These are phyloP conservation scores for Heterotis niloticus DNA, from an alignment of 2,113 vertebrate species.

Conservation along the genomic window DNA sequence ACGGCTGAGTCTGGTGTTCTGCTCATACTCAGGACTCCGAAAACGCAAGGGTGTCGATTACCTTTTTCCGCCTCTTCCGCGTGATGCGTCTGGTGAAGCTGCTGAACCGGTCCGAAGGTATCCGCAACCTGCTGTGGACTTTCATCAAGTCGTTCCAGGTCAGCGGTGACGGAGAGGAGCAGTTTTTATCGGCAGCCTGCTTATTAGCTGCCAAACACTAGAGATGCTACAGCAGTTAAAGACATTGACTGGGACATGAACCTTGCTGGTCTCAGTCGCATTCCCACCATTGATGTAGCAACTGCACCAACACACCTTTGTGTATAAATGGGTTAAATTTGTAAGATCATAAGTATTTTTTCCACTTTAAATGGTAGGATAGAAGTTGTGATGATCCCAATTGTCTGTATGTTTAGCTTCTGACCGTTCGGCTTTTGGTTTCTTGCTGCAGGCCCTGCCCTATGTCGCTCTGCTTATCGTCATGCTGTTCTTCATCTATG, in stretches of 20 bases:
- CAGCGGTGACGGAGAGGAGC: background rate
- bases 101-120: slow-evolving; percentile 83
- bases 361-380: no score
- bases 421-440: background rate
- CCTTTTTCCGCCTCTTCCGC: slow-evolving; percentile 88
- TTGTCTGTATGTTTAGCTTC: no score
- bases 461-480: slow-evolving; percentile 88
- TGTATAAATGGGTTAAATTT: no score
- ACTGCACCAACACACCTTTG: no score
- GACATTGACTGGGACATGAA: background rate
- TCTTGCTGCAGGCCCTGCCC: slow-evolving; percentile 73
- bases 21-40: slow-evolving; percentile 67
- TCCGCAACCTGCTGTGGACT: slow-evolving; percentile 87
- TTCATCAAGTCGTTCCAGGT: slow-evolving; percentile 95
- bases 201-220: background rate
- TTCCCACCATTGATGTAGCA: no score
- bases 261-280: background rate
- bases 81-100: slow-evolving; percentile 88
- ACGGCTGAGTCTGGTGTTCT: background rate
- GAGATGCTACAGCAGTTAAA: no score
- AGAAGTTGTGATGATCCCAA: no score
- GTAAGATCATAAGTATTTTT: no score
- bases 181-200: background rate
- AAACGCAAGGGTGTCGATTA: slow-evolving; percentile 84
- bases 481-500: slow-evolving; percentile 95